These are phyloP conservation scores for Andrena marginata DNA, from an alignment of 2,888 invertebrate species.

Conservation along the genomic window DNA sequence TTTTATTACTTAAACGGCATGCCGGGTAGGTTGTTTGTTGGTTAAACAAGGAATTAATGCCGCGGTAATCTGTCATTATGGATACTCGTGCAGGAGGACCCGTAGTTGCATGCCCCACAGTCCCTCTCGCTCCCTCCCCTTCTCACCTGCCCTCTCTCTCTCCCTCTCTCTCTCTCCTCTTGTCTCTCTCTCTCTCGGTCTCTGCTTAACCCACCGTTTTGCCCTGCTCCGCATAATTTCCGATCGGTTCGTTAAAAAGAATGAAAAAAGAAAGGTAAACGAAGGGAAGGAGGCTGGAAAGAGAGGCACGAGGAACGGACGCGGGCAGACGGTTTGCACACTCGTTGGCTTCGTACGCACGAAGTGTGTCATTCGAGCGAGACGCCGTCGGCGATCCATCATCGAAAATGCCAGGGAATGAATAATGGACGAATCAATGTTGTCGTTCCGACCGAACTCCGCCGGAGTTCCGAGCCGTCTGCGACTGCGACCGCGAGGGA, in stretches of 20 bases:
- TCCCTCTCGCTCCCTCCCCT: constrained; percentile 32
- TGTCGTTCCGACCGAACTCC: constrained; percentile 46
- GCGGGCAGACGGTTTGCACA: constrained; percentile 24
- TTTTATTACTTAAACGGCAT: constrained; percentile 81
- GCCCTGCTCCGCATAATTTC: constrained; percentile 54
- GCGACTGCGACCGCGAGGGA: background rate
- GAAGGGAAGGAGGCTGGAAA: background rate
- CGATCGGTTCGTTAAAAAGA: constrained; percentile 45
- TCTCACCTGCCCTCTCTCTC: constrained; percentile 17
- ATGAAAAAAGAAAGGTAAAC: background rate
- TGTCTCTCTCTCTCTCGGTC: constrained; percentile 11
- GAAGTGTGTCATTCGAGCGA: constrained; percentile 65
- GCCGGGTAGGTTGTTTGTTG: constrained; percentile 79
- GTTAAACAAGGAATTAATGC: constrained; percentile 82
- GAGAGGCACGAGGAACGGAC: constrained; percentile 6
- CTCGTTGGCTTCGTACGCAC: constrained; percentile 41
- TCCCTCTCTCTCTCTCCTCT: constrained; percentile 25
- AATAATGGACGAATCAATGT: constrained; percentile 75
- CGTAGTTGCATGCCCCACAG: constrained; percentile 63
- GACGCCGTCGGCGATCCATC: constrained; percentile 73
- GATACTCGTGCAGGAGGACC: constrained; percentile 73
- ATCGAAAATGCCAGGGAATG: constrained; percentile 70
- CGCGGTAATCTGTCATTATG: constrained; percentile 80
- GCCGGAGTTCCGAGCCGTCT: constrained; percentile 6
- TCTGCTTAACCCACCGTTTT: constrained; percentile 18